A percentile compares a stretch with the other conserved stretches of the same genome.
phyloP scores from a whole-genome alignment of 2,888 invertebrate species.

The Limnephilus lunatus region DNA sequence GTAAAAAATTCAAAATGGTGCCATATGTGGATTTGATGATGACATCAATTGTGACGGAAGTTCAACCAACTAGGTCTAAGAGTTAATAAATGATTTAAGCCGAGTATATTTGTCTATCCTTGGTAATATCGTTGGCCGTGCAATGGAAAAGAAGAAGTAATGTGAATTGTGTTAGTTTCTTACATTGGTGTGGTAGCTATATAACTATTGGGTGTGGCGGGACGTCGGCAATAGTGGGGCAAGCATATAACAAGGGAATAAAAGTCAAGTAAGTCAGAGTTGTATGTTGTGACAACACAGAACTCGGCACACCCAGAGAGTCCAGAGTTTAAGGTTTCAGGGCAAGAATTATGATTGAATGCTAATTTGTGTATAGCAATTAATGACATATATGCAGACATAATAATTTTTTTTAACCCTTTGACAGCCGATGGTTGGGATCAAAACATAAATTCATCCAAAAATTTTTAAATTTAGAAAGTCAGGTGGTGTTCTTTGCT shows the following conservation, averaged over 20 bases:
- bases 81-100: neutral
- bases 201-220: constrained; percentile 72
- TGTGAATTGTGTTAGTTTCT: constrained; percentile 69
- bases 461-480: neutral
- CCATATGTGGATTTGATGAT: neutral
- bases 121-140: constrained; percentile 11
- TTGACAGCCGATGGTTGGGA: neutral
- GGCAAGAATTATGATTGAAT: neutral
- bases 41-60: neutral
- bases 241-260: constrained; percentile 72
- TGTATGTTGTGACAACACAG: neutral
- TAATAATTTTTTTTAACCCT: neutral
- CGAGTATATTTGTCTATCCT: constrained; percentile 14
- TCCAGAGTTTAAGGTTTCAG: neutral
- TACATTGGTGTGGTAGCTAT: constrained; percentile 82
- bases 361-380: neutral
- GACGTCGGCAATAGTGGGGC: constrained; percentile 71
- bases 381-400: neutral
- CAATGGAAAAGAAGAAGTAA: constrained; percentile 57
- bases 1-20: neutral
- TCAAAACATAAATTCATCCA: neutral
- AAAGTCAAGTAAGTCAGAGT: constrained; percentile 36
- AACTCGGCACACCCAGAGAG: neutral
- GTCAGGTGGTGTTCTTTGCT: neutral
- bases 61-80: neutral